A percentile compares a stretch with the other conserved stretches of the same genome.
These are phyloP conservation scores for Odocoileus hemionus DNA, from an alignment of 2,113 vertebrate genomes.

Conservation along the genomic window DNA sequence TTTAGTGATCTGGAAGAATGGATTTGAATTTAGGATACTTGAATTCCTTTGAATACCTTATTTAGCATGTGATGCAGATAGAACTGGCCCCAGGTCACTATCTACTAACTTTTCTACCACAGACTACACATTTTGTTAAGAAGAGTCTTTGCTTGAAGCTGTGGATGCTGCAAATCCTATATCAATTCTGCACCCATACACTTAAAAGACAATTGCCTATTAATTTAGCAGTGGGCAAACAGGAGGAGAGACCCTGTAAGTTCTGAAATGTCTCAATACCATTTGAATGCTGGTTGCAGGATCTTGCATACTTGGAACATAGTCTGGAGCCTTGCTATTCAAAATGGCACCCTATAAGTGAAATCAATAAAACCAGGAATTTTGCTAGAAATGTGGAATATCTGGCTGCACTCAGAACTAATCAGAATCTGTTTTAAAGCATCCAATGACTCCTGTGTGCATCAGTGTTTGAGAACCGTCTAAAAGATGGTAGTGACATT, in stretches of 20 bases:
- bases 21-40: neutral
- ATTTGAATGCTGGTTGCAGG: neutral
- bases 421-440: neutral
- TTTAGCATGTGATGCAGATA: neutral
- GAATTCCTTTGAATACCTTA: neutral
- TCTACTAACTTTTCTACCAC: neutral
- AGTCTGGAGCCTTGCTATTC: neutral
- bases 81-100: neutral
- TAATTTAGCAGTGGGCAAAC: neutral
- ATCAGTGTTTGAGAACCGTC: neutral
- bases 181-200: rapidly evolving
- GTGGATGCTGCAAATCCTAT: rapidly evolving
- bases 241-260: neutral
- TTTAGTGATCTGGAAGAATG: neutral
- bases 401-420: neutral
- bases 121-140: neutral
- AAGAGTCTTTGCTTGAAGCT: neutral
- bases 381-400: neutral
- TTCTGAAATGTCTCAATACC: neutral
- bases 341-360: neutral
- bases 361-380: neutral
- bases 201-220: neutral
- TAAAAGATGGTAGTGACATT: neutral
- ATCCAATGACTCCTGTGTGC: neutral
- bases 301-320: neutral